Evolutionary conservation across 2,797 vertebrate species (phyloP), one percentile per base, ranked within the genome.

Genomic region (Nothura maculosa): DNA sequence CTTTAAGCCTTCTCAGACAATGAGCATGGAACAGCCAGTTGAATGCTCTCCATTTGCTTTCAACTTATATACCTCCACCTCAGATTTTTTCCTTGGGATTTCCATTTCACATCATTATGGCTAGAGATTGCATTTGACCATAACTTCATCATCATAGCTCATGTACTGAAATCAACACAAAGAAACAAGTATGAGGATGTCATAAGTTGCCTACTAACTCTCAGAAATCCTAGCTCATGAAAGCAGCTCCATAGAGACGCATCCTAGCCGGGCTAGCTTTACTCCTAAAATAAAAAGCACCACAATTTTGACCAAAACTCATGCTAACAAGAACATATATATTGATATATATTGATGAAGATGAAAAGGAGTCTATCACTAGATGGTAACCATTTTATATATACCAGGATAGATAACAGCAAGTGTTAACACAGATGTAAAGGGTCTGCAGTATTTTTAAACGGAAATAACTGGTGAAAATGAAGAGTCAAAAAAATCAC

Each of bases 1-100:
- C 80, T 66, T 43, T 36, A 92, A 94, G 93, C 36, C 66, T 92
- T 78, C 88, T 93, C 81, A 85, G 86, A 94, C 70, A 87, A 92
- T 66, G 87, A 48, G 79, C 87, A 79, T 43, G 92, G 79, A 85
- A 94, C 73, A 96, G 27, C 36, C 68, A 91, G 77, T 38, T 32
- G 52, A 5, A 76, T 28, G 85, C 69, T 67, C 88, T 86, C 78
- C 84, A 82, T 72, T 91, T 85, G 36, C 75, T 94, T 83, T 84
- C 82, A 58, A 74, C 93, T 38, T 34, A 42, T 32, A 92, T 81
- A 70, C 52, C 61, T 83, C 55, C 68, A 62, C 25, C 43, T 75
- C 32, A 61, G 18, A 30, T 30, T 10, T 84, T 92, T 91, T 85
- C 81, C 81, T 69, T 64, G 38, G 81, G 93, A 69, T 38, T 47